Base-by-base conservation (phyloP, 2,888 invertebrate genomes). In the Alviniconcha strummeri region DNA sequence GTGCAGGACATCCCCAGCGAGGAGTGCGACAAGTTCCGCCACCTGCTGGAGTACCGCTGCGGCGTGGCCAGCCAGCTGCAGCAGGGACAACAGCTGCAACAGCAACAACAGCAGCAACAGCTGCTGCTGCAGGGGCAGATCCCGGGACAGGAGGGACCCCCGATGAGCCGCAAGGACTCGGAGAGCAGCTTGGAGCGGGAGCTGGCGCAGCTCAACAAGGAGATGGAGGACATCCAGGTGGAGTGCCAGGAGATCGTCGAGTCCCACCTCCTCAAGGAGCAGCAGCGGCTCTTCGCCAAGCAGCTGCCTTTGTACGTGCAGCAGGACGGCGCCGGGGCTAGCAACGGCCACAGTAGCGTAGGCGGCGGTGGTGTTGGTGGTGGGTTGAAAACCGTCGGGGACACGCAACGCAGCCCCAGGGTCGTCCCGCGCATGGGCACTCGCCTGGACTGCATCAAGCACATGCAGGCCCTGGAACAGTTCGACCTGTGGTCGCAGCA, bases 191-290 rank as follows among this genome's bases (percentile, higher is more conserved):
- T 95, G 57, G 95, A 95, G 89, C 93, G 94, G 80, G 95, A 95
- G 91, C 94, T 96, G 85, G 94, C 95, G 55, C 93, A 94, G 88
- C 92, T 96, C 80, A 95, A 95, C 88, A 93, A 94, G 86, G 95
- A 95, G 89, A 95, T 96, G 95, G 95, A 95, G 89, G 95, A 94
- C 84, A 95, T 96, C 85, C 95, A 95, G 87, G 89, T 95, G 85
- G 94, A 95, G 87, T 95, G 95, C 90, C 93, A 94, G 87, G 91
- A 94, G 81, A 91, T 94, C 85, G 93, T 94, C 81, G 91, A 93
- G 81, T 91, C 92, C 80, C 94, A 94, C 89, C 85, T 90, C 76
- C 85, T 90, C 77, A 86, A 87, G 81, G 85, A 85, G 57, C 88
- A 88, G 76, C 85, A 84, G 60, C 82, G 82, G 52, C 74, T 84